Conservation (phyloP, 1,140 invertebrate species). For the Calephelis nemesis region DNA sequence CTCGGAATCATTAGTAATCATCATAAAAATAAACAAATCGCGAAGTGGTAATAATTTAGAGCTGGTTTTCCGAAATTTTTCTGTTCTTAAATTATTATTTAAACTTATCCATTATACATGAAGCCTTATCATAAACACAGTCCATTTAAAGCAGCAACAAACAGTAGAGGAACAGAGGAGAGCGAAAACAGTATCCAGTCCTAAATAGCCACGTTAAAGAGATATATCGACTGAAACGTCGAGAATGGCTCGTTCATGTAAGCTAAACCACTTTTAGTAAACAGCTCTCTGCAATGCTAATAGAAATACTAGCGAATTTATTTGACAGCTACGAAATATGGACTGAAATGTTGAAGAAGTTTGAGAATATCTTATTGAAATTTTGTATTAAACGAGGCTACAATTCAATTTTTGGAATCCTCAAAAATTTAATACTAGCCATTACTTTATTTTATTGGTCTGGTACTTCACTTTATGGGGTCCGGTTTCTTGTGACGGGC, state of each 20-base stretch:
- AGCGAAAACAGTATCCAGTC: neutral
- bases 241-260: slow-evolving; percentile 38
- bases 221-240: slow-evolving; percentile 40
- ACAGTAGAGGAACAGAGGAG: neutral
- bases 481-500: too few species aligned
- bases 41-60: too few species aligned
- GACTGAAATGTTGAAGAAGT: slow-evolving; percentile 9
- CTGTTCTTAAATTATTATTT: too few species aligned
- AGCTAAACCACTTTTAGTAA: slow-evolving; percentile 41
- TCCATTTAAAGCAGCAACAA: too few species aligned
- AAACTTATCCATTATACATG: too few species aligned
- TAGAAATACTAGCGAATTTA: slow-evolving; percentile 31
- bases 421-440: too few species aligned
- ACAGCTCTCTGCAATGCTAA: slow-evolving; percentile 34
- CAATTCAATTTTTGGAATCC: neutral
- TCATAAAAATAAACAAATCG: too few species aligned
- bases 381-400: neutral
- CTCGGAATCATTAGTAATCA: too few species aligned
- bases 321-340: slow-evolving; percentile 31
- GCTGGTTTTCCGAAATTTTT: too few species aligned
- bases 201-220: slow-evolving; percentile 41
- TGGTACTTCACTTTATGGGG: too few species aligned
- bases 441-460: too few species aligned
- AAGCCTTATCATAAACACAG: too few species aligned
- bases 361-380: slow-evolving; percentile 8